Conservation (phyloP, 2,797 vertebrate genomes). For the Acrossocheilus wenchowensis region DNA sequence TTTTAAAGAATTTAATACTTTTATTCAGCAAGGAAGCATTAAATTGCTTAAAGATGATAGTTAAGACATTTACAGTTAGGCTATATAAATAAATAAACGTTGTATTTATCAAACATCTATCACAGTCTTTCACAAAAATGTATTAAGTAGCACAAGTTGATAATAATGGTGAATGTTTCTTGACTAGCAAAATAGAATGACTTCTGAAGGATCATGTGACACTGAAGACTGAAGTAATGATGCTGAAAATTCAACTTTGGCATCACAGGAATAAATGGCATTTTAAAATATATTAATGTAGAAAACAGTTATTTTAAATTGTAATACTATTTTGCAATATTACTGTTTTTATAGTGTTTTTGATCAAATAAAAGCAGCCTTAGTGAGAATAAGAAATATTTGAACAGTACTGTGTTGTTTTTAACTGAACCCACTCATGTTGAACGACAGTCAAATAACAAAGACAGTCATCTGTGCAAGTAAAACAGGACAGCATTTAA, state of each 20-base stretch:
- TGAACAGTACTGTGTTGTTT: not conserved
- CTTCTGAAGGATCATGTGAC: not conserved
- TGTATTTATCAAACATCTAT: not conserved
- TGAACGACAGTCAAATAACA: not conserved
- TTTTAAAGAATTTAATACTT: not conserved
- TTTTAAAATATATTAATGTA: not conserved
- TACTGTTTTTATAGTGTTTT: not conserved
- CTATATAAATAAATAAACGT: not conserved
- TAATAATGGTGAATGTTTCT: not conserved
- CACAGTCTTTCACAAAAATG: not conserved
- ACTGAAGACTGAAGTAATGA: not conserved
- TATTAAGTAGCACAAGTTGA: not conserved
- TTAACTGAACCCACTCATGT: not conserved
- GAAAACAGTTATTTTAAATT: not conserved
- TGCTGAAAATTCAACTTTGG: not conserved
- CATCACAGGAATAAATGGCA: not conserved
- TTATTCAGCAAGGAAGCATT: not conserved
- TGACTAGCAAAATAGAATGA: not conserved
- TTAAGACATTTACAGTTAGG: not conserved
- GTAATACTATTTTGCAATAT: not conserved
- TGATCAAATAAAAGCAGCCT: not conserved
- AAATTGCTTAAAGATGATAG: not conserved
- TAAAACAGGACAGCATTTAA: conserved; percentile 10
- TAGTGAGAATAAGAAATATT: not conserved
- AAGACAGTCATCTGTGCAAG: not conserved